Base-by-base conservation (phyloP, 1,140 invertebrate species). In the Arctopsyche grandis region DNA sequence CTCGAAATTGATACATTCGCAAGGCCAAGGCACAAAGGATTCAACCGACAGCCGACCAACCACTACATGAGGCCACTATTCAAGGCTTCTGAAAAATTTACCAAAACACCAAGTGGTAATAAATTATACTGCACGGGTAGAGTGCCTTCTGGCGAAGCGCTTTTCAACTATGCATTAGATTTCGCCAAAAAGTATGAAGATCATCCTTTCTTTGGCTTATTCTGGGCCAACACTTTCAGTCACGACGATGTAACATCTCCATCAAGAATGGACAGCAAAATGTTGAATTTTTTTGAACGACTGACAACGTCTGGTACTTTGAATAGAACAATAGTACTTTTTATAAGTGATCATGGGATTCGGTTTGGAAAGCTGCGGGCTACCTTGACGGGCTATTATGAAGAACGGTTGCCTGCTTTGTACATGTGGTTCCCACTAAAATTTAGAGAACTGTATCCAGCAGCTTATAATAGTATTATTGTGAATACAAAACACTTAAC, bases 281-380 rank as follows among this genome's bases (percentile, higher is more conserved):
- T 92, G 5, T 79, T 85, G 0, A 70, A 83, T 1, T 92, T 90
- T 75, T 87, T 93, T 16, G 80, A 87, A 56, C 84, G 86, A 3
- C 79, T 93, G 5, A 84, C 88, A 9, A 77, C 84, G 0, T 84
- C 84, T 4, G 88, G 88, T 0, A 82, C 89, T 0, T 81, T 91
- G 74, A 89, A 93, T 44, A 91, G 91, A 71, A 90, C 91, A 0
- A 86, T 90, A 56, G 83, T 97, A 0, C 86, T 96, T 0, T 92
- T 97, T 38, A 87, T 96, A 78, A 95, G 95, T 83, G 96, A 98
- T 84, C 96, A 97, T 85, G 96, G 96, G 0, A 92, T 95, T 83
- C 85, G 96, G n/a, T 96, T 92, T 84, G 95, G 95, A 0, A 85
- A 89, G 46, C 91, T 95, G 63, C 87, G 94, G 48, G 85, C 91